Conservation (phyloP, 2,797 vertebrate species). For the Sebastes hubbsi region DNA sequence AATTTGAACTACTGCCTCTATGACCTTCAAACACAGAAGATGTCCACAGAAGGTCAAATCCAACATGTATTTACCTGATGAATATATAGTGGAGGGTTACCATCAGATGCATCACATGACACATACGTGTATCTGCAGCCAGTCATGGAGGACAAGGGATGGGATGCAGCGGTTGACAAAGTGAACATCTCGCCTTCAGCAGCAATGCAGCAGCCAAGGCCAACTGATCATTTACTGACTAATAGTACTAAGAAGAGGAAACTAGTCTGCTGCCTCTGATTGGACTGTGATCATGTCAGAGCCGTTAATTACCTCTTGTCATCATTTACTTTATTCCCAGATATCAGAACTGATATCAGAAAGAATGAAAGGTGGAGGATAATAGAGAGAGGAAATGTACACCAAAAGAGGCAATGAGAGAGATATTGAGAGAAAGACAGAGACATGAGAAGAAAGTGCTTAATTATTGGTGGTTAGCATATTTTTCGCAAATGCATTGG, state of each 20-base stretch:
- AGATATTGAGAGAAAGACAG: not conserved
- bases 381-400: not conserved
- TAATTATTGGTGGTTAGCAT: constrained; percentile 7
- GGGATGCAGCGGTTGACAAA: not conserved
- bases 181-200: not conserved
- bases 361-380: not conserved
- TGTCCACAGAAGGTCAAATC: not conserved
- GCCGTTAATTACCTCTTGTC: not conserved
- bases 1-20: not conserved
- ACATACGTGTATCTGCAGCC: not conserved
- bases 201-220: not conserved
- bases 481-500: constrained; percentile 6
- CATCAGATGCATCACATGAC: not conserved
- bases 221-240: not conserved
- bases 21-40: not conserved
- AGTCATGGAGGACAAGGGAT: not conserved
- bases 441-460: not conserved
- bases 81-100: not conserved
- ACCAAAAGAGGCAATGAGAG: not conserved
- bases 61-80: not conserved
- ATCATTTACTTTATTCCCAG: not conserved
- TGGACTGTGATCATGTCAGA: not conserved
- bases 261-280: no score
- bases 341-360: not conserved
- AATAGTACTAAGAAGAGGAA: no score